Base-by-base conservation (phyloP, 2,797 vertebrate species). In the Myotis pilosus region DNA sequence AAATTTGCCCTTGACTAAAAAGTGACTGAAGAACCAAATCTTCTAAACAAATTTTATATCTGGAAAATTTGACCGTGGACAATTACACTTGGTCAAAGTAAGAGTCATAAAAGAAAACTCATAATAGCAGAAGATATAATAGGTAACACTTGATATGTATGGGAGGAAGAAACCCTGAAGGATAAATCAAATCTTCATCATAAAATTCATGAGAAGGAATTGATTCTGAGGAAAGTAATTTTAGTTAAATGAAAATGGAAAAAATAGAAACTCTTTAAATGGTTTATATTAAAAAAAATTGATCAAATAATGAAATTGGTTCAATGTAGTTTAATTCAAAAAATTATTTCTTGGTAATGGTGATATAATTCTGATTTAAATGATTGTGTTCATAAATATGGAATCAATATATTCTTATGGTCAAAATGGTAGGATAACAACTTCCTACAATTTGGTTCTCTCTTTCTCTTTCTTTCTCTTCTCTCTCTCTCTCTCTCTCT, bases 171-270 rank as follows among this genome's bases (percentile, higher is more conserved):
- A 75, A 69, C 23, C 11, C 51, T 84, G 47, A 79, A 66, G 36
- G 22, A 49, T 78, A 96, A 92, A 95, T 94, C 86, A 94, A 97
- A 92, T 91, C 51, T 78, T 79, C 51, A 93, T 92, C 68, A 87
- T 91, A 95, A 92, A 94, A 96, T 94, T 92, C 30, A 92, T 86
- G 62, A 96, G 64, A 94, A 95, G 87, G 64, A 96, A 88, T 76
- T 85, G 92, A 92, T 88, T 90, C 91, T 96, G 49, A 89, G 78
- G 91, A 96, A 91, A 96, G 93, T 90, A 85, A 91, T 81, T 95
- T 96, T 86, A 51, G 76, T 95, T 94, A 95, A 94, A 91, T 95
- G 53, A 88, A 93, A 96, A 92, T 78, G 47, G 51, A 92, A 83
- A 84, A 76, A 94, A 94, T 82, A 23, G 51, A 87, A 94, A 91